Base-by-base conservation (phyloP, 2,797 vertebrate genomes). In the Hozukius guyotensis region DNA sequence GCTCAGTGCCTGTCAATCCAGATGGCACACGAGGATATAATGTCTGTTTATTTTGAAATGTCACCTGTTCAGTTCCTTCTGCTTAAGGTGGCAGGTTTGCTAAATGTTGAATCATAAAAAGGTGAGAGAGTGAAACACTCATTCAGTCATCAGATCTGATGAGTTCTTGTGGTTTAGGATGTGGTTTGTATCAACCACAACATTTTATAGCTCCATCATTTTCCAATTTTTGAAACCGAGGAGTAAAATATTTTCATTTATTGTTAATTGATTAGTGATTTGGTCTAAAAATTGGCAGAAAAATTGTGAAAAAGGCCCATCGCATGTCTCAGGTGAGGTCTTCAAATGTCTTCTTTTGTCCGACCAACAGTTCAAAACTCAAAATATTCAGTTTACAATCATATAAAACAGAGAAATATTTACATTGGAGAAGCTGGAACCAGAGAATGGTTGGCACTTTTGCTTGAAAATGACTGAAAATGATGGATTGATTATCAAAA, bases 11-110 rank as follows among this genome's bases (percentile, higher is more conserved):
- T 8, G 11, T 60, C 2, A 66, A 20, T 3, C 6, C 25, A 70
- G 31, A 1, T 22, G 8, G 29, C 31, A 72, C 4, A 3, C 29
- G 7, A 22, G 61, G 22, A n/a, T 29, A 52, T 52, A 52, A 49
- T 29, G 20, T 61, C 1, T 61, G 55, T 60, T 82, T 85, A 60
- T 78, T 74, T 32, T 65, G 22, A 72, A 69, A 57, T 56, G 29
- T 77, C 42, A 52, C 22, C 31, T 69, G 53, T 64, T 6, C 11
- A 32, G 24, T 8, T 46, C 6, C 69, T 27, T 63, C 29, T 65
- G 16, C 31, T 32, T 34, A 13, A 27, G 22, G 5, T 34, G 1
- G 4, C 4, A 42, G 8, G 14, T 49, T 61, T 60, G 20, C 3
- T 12, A 6, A 56, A 49, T 10, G 24, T 60, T 29, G 12, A 49